Evolutionary conservation across 2,888 invertebrate genomes (phyloP), one percentile per base, ranked within the genome.

Genomic region (Pterobdella sp.): DNA sequence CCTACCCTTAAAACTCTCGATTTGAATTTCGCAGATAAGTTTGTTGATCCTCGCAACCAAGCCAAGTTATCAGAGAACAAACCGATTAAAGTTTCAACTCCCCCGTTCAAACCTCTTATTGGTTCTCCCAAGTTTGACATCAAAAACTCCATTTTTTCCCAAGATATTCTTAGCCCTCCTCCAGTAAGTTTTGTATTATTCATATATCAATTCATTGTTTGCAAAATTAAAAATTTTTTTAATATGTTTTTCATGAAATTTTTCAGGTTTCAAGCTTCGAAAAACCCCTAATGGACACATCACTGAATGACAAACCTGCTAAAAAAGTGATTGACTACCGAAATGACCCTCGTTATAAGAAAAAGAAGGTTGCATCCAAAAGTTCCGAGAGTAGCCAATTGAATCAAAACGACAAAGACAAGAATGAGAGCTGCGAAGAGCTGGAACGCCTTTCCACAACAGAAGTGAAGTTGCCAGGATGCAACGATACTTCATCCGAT

Each of bases 331-430:
- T 73, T 36, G 75, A 75, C 63, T 75, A 74, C 56, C 37, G 75
- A 56, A 75, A 75, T 68, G 75, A 75, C 66, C 75, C 75, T 3
- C 68, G 75, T 22, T 75, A 67, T 52, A 72, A 72, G 68, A 75
- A 75, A 65, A 75, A 75, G 71, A 75, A 75, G 52, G 29, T 35
- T 1, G 22, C 42, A 31, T 0, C 32, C 34, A 70, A 52, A 52
- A 70, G 49, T 52, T 34, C 26, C n/a, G 42, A 42, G 18, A 14
- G 10, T 7, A 18, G 7, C 7, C 7, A 18, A 14, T 14, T 42
- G 10, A 18, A 18, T 42, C 10, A 42, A 14, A 42, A 7, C 10
- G 42, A 14, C 42, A 42, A 18, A 42, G 18, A 18, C 42, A 18
- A 18, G 10, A 18, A 42, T 18, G 42, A 42, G 42, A 42, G 42